Evolutionary conservation across 2,888 invertebrate species (phyloP), one percentile per base, ranked within the genome.

Genomic region (Ryuthela nishihirai): DNA sequence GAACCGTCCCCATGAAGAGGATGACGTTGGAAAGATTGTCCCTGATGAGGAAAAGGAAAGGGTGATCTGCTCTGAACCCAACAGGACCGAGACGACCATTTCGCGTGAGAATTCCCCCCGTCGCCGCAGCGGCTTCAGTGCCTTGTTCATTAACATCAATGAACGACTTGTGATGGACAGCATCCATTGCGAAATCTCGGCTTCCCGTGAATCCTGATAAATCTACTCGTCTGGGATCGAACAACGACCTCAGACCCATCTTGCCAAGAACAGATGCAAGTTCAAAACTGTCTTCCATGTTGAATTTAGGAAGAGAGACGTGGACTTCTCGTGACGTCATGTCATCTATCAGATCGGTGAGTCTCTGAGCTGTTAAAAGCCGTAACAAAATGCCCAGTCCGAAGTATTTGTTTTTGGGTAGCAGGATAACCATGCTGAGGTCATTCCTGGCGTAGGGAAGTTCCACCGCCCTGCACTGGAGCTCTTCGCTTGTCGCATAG

Each of bases 141-240:
- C 66, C 66, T 44, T 65, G 64, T 50, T 66, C 66, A 39, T 64
- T 59, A 18, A 66, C 64, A 26, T 61, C 58, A 2, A 66, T 54
- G 26, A 47, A 65, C 1, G 56, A 39, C 41, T 65, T 65, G 26
- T 66, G 66, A n/a, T 44, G 26, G 0, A 66, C 64, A 10, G 65
- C 58, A 43, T 64, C 58, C 1, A 63, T 59, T 2, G 41, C 12
- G 15, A 63, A 48, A 29, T 63, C 63, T 18, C 35, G 47, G 4
- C 25, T 32, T 4, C 50, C 62, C 1, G 65, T 62, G n/a, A 67
- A 61, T 15, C 58, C 61, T 2, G 66, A 64, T 6, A 67, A 24
- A 36, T 67, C 62, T 1, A 64, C 55, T 41, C 49, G 54, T 23
- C 61, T 55, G n/a, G 61, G 54, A 47, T 65, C 63, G 36, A 66